These are phyloP conservation scores for Uria lomvia DNA, from an alignment of 2,113 vertebrate species.

Conservation along the genomic window DNA sequence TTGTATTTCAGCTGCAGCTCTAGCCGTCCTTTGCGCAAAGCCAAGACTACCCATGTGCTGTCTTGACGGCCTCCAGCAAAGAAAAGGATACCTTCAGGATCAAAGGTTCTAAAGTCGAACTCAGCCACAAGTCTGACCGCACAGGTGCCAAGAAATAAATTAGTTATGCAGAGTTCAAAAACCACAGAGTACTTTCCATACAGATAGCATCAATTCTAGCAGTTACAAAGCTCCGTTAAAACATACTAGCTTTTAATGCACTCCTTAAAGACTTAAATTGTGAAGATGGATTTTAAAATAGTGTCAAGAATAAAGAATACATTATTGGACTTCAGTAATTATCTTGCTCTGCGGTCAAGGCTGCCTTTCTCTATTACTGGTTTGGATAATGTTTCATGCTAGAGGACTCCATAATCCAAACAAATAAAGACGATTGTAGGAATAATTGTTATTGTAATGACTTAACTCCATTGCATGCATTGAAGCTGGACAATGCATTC, in stretches of 20 bases:
- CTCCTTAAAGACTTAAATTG: neutral
- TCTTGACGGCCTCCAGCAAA: slow-evolving; percentile 91
- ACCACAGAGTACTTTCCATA: slow-evolving; percentile 31
- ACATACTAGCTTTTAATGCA: neutral
- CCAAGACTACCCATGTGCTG: slow-evolving; percentile 92
- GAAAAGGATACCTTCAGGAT: slow-evolving; percentile 93
- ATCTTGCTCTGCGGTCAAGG: neutral
- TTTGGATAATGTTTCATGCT: neutral
- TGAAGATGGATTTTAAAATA: neutral
- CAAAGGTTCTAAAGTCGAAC: slow-evolving; percentile 95
- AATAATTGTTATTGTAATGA: neutral
- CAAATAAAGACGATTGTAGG: neutral
- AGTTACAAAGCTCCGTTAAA: neutral
- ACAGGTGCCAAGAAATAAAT: slow-evolving; percentile 56
- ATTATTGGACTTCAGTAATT: neutral
- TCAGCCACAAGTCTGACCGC: slow-evolving; percentile 82
- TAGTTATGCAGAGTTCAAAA: slow-evolving; percentile 48
- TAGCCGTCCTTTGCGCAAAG: slow-evolving; percentile 85
- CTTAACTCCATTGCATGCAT: neutral
- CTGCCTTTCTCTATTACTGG: neutral
- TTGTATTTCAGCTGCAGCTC: slow-evolving; percentile 92
- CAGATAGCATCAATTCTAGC: slow-evolving; percentile 20
- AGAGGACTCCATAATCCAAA: neutral
- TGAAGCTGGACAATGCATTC: neutral
- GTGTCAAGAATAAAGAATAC: neutral